Conservation (phyloP, 2,113 vertebrate species). For the Oreochromis tanganicae region DNA sequence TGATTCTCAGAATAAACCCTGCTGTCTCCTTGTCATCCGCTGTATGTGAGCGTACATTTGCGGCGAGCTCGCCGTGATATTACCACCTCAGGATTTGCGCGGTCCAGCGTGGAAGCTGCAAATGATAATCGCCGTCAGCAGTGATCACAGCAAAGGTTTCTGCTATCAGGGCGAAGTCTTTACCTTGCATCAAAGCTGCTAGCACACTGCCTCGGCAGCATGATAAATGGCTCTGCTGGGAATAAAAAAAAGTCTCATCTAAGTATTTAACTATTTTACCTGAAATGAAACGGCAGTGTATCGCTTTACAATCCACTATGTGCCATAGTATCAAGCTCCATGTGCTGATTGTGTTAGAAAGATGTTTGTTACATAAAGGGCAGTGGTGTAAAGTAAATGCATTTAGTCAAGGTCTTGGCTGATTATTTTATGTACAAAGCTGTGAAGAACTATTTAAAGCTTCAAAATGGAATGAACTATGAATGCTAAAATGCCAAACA, state of each 20-base stretch:
- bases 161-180: constrained; percentile 10
- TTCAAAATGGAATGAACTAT: neutral
- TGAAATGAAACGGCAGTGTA: neutral
- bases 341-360: neutral
- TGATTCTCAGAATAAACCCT: neutral
- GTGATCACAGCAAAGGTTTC: constrained; percentile 6
- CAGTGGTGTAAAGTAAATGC: neutral
- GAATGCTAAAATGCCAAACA: neutral
- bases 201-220: constrained; percentile 17
- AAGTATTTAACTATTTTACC: constrained; percentile 24
- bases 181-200: neutral
- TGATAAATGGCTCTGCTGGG: constrained; percentile 42
- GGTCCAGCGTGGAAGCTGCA: neutral
- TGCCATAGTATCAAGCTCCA: neutral
- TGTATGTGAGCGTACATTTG: neutral
- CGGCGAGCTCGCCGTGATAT: neutral
- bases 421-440: neutral
- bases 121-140: constrained; percentile 25
- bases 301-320: neutral
- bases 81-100: neutral
- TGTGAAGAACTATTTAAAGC: neutral
- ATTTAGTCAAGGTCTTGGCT: neutral
- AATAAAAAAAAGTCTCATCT: constrained; percentile 37
- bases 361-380: neutral
- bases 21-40: neutral